These are phyloP conservation scores for Dromius quadrimaculatus DNA, from an alignment of 2,888 invertebrate genomes.

Conservation along the genomic window DNA sequence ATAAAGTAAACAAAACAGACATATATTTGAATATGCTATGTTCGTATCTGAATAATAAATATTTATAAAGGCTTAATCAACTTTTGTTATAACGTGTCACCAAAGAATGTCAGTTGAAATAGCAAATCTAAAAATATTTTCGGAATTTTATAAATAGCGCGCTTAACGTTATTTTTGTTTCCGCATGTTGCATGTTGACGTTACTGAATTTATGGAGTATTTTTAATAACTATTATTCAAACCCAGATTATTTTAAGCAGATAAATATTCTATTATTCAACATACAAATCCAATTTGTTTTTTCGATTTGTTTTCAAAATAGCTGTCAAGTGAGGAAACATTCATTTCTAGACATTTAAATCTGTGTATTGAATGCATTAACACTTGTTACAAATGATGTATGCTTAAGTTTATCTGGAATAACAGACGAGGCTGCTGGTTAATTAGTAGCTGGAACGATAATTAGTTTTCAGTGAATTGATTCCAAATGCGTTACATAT, in stretches of 20 bases:
- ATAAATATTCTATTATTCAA: conserved; percentile 15
- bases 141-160: neutral
- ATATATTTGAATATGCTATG: too few species aligned
- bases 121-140: neutral
- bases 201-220: neutral
- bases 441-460: conserved; percentile 24
- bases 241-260: neutral
- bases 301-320: neutral
- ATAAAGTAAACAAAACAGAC: too few species aligned
- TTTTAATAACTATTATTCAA: too few species aligned
- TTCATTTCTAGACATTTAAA: conserved; percentile 14
- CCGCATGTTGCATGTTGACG: neutral
- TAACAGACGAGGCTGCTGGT: conserved; percentile 4
- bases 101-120: neutral
- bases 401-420: conserved; percentile 28
- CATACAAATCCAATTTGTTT: conserved; percentile 6
- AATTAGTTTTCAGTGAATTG: conserved; percentile 34
- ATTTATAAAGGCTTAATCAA: conserved; percentile 1
- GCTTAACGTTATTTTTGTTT: neutral
- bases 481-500: conserved; percentile 22
- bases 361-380: conserved; percentile 1
- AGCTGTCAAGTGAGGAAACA: neutral
- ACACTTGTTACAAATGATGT: conserved; percentile 29
- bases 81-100: neutral
- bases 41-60: neutral